Conservation (phyloP, 64 coral and sea anemone species). For the Actinia equina region DNA sequence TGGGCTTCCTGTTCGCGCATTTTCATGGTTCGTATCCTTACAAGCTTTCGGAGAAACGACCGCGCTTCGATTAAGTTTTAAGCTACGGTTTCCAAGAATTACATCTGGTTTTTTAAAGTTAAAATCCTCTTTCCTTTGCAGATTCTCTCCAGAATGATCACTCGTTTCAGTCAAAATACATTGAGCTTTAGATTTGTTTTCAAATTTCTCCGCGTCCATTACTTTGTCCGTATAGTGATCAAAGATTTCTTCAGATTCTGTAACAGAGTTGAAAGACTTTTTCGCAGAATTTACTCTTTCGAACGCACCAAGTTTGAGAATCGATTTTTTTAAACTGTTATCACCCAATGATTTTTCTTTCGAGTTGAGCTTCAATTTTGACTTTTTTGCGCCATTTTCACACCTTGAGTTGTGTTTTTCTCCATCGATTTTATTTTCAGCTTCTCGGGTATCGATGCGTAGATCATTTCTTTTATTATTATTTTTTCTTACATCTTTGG, state of each 20-base stretch:
- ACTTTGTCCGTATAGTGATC: not conserved
- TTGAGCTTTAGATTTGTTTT: not conserved
- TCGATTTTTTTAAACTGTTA: not conserved
- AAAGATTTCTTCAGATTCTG: not conserved
- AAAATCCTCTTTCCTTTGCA: not conserved
- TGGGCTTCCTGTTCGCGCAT: not conserved
- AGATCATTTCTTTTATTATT: not conserved
- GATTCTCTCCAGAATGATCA: not conserved
- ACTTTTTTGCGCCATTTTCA: not conserved
- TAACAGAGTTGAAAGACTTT: not conserved
- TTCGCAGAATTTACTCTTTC: not conserved
- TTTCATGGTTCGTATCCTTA: not conserved
- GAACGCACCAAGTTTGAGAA: not conserved
- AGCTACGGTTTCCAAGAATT: not conserved
- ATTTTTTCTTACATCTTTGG: not conserved
- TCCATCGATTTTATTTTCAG: not conserved
- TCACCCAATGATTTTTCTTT: not conserved
- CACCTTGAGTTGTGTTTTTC: not conserved
- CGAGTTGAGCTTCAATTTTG: not conserved
- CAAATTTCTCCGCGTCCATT: not conserved
- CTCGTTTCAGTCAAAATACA: too few species aligned
- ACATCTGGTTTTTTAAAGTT: not conserved
- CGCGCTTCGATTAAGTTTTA: not conserved
- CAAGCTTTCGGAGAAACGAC: not conserved
- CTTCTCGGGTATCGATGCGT: not conserved